Evolutionary conservation across 2,113 vertebrate genomes (phyloP).

Genomic region (Oryzias woworae): DNA sequence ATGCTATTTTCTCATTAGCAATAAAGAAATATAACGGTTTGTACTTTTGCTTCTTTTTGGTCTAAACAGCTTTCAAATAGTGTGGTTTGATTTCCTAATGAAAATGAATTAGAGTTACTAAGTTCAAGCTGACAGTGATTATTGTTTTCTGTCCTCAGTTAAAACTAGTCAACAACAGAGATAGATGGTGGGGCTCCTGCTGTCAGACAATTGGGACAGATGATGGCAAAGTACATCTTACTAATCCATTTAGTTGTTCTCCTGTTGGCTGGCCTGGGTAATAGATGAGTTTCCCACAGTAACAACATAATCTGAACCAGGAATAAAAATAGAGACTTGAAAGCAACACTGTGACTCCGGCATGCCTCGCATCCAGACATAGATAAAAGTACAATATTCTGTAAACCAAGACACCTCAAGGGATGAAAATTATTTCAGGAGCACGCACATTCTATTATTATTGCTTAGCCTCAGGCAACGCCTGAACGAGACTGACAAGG

Average conservation of each 20-base stretch:
- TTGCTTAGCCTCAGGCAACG: constrained; percentile 42
- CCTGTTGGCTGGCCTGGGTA: constrained; percentile 13
- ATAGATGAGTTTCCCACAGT: constrained; percentile 9
- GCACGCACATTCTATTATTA: constrained; percentile 27
- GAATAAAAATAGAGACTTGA: constrained; percentile 60
- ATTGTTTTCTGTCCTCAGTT: background rate
- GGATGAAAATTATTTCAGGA: constrained; percentile 29
- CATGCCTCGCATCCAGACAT: constrained; percentile 20
- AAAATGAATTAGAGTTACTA: background rate
- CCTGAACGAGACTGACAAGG: constrained; percentile 22
- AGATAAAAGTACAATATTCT: constrained; percentile 36
- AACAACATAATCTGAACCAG: constrained; percentile 42
- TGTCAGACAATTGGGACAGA: background rate
- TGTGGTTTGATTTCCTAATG: background rate
- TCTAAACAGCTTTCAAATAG: background rate
- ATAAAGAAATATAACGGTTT: background rate
- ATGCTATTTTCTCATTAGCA: too few relatives aligned
- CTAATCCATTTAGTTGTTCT: constrained; percentile 40
- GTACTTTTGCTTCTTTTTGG: background rate
- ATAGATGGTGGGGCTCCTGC: background rate
- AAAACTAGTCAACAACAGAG: background rate
- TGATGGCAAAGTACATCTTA: constrained; percentile 1
- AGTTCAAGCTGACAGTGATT: background rate
- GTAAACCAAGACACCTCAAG: constrained; percentile 3
- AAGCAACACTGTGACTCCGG: constrained; percentile 24